A percentile compares a stretch with the other conserved stretches of the same genome.
Evolutionary conservation across 64 coral and sea anemone genomes (phyloP).

Genomic region (Dendronephthya gigantea): DNA sequence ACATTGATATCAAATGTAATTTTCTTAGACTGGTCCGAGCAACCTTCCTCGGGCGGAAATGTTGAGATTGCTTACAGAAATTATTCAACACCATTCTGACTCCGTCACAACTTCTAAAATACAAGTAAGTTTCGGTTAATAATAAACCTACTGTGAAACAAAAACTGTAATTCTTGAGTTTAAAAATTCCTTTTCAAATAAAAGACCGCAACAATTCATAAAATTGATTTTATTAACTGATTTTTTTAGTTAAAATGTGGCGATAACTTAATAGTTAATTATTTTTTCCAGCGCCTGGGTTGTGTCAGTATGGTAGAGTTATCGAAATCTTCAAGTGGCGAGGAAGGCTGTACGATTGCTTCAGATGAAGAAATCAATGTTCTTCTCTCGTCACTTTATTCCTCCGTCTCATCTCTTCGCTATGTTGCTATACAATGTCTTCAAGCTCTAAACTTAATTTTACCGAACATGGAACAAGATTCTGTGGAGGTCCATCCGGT

Average conservation of each 20-base stretch:
- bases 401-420: constrained; percentile 49
- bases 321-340: constrained; percentile 62
- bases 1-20: too few species aligned
- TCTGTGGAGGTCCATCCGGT: constrained; percentile 35
- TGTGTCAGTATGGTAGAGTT: constrained; percentile 65
- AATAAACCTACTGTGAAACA: too few species aligned
- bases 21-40: constrained; percentile 60
- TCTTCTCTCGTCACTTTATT: constrained; percentile 57
- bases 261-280: too few species aligned
- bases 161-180: too few species aligned
- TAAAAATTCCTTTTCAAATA: too few species aligned
- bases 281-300: constrained; percentile 60
- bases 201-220: too few species aligned
- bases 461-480: constrained; percentile 43
- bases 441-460: constrained; percentile 28
- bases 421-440: constrained; percentile 65
- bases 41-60: constrained; percentile 78
- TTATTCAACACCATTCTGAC: not conserved
- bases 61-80: constrained; percentile 50
- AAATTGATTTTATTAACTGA: too few species aligned
- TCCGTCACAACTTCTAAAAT: not conserved
- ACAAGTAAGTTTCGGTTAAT: not conserved
- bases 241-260: too few species aligned
- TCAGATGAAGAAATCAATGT: constrained; percentile 53
- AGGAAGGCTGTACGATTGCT: constrained; percentile 56